Evolutionary conservation across 2,113 vertebrate species (phyloP).

Genomic region (Sinocyclocheilus maitianheensis): DNA sequence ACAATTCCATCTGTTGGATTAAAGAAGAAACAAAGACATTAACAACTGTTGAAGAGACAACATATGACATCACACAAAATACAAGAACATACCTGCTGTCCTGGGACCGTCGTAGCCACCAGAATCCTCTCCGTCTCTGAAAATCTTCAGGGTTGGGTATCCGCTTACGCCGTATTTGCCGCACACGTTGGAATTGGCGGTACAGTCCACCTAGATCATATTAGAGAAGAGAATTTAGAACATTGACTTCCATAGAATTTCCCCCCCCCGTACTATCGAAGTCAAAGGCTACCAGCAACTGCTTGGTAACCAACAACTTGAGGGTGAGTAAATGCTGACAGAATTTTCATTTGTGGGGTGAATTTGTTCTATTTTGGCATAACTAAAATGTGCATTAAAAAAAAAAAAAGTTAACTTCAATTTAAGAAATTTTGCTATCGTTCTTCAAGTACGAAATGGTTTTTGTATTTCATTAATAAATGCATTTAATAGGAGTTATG

Average conservation of each 20-base stretch:
- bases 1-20: constrained; percentile 89
- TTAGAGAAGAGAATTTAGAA: neutral
- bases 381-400: no score
- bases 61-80: neutral
- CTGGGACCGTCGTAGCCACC: constrained; percentile 93
- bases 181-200: constrained; percentile 86
- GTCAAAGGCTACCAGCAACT: no score
- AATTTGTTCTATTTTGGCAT: no score
- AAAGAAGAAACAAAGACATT: neutral
- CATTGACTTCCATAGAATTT: neutral
- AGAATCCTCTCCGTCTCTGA: constrained; percentile 91
- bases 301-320: no score
- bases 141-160: constrained; percentile 96
- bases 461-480: no score
- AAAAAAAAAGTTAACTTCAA: no score
- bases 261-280: no score
- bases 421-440: no score
- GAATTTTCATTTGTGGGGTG: no score
- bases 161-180: constrained; percentile 96
- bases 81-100: constrained; percentile 80
- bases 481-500: no score
- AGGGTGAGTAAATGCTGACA: no score
- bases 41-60: neutral
- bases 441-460: no score
- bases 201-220: constrained; percentile 89